Evolutionary conservation across 2,888 invertebrate genomes (phyloP).

Genomic region (Camponotus fellah): DNA sequence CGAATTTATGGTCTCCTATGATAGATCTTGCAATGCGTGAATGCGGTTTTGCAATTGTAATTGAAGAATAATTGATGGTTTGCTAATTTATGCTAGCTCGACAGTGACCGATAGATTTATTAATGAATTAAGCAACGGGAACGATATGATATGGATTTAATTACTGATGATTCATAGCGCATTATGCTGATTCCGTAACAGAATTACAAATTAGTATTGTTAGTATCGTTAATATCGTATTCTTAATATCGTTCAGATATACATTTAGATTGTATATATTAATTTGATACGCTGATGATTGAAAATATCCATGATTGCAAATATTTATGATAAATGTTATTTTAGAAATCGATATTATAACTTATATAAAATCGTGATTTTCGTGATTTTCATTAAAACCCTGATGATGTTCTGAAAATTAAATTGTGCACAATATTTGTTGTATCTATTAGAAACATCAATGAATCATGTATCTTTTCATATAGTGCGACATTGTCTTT

Average conservation of each 20-base stretch:
- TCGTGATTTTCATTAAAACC: not conserved
- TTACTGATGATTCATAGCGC: conserved; percentile 46
- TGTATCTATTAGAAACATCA: not conserved
- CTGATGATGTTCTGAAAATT: not conserved
- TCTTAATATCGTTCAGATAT: not conserved
- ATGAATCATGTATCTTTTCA: not conserved
- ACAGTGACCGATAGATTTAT: conserved; percentile 46
- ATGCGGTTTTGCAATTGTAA: not conserved
- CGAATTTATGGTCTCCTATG: not conserved
- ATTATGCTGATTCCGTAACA: conserved; percentile 27
- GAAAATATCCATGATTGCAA: not conserved
- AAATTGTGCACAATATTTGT: not conserved
- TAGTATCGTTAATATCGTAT: conserved; percentile 10
- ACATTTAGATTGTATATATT: not conserved
- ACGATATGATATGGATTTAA: conserved; percentile 41
- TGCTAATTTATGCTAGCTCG: conserved; percentile 37
- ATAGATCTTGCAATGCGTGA: not conserved
- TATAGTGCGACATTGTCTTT: not conserved
- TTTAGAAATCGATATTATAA: not conserved
- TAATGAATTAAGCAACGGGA: conserved; percentile 49
- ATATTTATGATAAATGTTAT: not conserved
- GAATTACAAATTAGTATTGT: conserved; percentile 36
- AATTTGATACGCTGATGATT: conserved; percentile 8
- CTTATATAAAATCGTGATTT: not conserved
- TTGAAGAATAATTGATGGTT: conserved; percentile 53